Evolutionary conservation across 2,888 invertebrate genomes (phyloP), one percentile per base, ranked within the genome.

Genomic region (Yponomeuta plumbellus): DNA sequence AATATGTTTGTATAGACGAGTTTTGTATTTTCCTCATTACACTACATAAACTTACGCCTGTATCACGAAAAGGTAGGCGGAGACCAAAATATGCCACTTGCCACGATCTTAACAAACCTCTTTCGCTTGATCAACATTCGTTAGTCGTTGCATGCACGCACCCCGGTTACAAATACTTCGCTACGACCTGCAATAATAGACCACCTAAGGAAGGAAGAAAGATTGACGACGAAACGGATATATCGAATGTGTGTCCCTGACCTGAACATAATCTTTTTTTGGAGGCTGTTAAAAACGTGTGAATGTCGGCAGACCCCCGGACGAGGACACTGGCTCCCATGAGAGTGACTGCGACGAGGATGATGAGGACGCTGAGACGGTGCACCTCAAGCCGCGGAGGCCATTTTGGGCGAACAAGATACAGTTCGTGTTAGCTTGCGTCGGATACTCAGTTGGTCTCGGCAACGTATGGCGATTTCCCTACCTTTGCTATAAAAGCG

Each of bases 401-500:
- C 96, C 96, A 66, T 95, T 96, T 80, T 97, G 97, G 97, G 95
- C 95, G 68, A 96, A 95, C 85, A 97, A 97, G 89, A 93, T 96
- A 76, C 97, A 97, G 86, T 97, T 97, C 81, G 96, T 97, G 66
- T 91, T 97, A 75, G 97, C 97, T 64, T 97, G 96, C 80, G 95
- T 97, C 70, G 96, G 97, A 26, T 97, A 97, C 83, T 97, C 97
- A 66, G 96, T 97, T 66, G 97, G 97, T 57, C 93, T 97, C 70
- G 97, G 97, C 74, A 97, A 97, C 80, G 95, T 97, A 71, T 97
- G 97, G 97, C 93, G 97, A 75, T 97, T 98, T 88, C 98, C 98
- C 52, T 98, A 97, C 86, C 93, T 97, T 75, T 97, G 97, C 86
- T 97, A 97, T 86, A 96, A 96, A 91, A 96, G 96, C 81, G 97